Base-by-base conservation (phyloP, 2,888 invertebrate genomes). In the Tetragnatha montana region DNA sequence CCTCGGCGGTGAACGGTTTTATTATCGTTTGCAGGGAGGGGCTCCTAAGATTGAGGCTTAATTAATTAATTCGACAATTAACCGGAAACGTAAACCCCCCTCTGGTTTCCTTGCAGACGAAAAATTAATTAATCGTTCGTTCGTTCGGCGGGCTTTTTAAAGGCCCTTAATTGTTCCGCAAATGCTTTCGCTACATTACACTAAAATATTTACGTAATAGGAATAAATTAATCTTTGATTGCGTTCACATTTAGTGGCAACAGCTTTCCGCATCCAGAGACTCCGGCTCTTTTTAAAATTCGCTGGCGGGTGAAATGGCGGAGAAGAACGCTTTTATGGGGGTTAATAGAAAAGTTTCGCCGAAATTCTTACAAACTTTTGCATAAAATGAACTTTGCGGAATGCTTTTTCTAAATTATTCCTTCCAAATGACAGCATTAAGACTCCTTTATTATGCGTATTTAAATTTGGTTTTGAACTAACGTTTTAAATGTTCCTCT, bases 141-240 rank as follows among this genome's bases (percentile, higher is more conserved):
- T 88, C 79, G 88, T 83, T 73, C 35, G 83, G 82, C 83, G 83
- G 88, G 88, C 83, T 88, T 88, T 88, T 88, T 88, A 88, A 88
- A 83, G 78, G 83, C 68, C 88, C 82, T 88, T 88, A 88, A 88
- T 88, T 88, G 83, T 83, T 83, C 88, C 79, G 79, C 83, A 78
- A 83, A 88, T 88, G 83, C 83, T 88, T 88, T 78, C 88, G 88
- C 78, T 83, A 88, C 88, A 88, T 88, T 88, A 83, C 83, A 88
- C 88, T 88, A 88, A 88, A 88, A 88, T 88, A 88, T 88, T 88
- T 88, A 83, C 88, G 88, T 88, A 88, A 88, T 88, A 88, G 83
- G 88, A 88, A 88, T 88, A 88, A 88, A 88, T 88, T 88, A 83
- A 88, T 83, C 88, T 83, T 88, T 88, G 83, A 88, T 88, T 88